Evolutionary conservation across 2,113 vertebrate species (phyloP).

Genomic region (Rhineura floridana): DNA sequence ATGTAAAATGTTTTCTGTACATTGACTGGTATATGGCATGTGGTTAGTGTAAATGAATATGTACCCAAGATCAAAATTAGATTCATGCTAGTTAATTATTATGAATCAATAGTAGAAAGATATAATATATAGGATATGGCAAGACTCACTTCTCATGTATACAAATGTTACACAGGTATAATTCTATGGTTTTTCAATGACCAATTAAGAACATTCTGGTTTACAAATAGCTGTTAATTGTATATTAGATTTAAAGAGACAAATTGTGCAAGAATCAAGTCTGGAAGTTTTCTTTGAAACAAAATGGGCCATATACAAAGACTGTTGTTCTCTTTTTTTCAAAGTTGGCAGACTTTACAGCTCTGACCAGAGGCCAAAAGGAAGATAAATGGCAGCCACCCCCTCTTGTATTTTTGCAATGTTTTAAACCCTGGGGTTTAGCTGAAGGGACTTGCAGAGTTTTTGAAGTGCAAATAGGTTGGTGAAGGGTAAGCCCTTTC

Average conservation of each 20-base stretch:
- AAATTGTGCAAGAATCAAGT: rapidly evolving
- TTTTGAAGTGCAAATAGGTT: slow-evolving; percentile 85
- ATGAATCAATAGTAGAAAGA: not conserved
- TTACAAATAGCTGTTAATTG: slow-evolving; percentile 33
- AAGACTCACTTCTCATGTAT: not conserved
- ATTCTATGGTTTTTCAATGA: not conserved
- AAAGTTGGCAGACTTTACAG: slow-evolving; percentile 72
- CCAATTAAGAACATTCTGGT: slow-evolving; percentile 33
- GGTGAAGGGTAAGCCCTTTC: slow-evolving; percentile 81
- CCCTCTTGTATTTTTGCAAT: slow-evolving; percentile 80
- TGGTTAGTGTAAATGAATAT: slow-evolving; percentile 26
- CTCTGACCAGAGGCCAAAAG: slow-evolving; percentile 78
- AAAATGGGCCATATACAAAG: not conserved
- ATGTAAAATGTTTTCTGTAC: slow-evolving; percentile 14
- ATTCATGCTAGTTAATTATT: not conserved
- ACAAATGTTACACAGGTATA: not conserved
- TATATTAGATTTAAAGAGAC: slow-evolving; percentile 27
- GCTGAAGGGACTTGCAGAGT: slow-evolving; percentile 76
- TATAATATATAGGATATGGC: not conserved
- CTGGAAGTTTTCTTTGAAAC: slow-evolving; percentile 52
- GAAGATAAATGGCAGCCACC: slow-evolving; percentile 80
- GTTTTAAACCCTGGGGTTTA: slow-evolving; percentile 79
- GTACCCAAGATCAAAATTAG: not conserved
- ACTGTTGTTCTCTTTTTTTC: not conserved
- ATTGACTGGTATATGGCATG: not conserved